Conservation (phyloP, 2,797 vertebrate genomes). For the Tapera naevia region DNA sequence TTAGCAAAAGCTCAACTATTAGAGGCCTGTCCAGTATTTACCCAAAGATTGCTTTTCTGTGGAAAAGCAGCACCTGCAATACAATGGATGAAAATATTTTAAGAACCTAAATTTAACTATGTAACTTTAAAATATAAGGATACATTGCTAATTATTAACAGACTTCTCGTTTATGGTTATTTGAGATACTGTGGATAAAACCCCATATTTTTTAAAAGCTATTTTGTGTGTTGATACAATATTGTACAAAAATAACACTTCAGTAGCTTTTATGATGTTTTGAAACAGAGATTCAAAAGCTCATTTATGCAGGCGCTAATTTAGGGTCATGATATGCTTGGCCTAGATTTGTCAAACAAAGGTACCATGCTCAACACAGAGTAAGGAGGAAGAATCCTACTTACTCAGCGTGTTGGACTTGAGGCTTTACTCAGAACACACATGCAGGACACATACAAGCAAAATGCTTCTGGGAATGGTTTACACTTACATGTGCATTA, state of each 20-base stretch:
- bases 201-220: no score
- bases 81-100: not conserved
- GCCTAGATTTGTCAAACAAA: not conserved
- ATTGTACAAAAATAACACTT: not conserved
- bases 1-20: not conserved
- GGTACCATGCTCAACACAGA: not conserved
- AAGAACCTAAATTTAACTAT: not conserved
- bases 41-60: not conserved
- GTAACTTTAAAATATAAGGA: not conserved
- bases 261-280: not conserved
- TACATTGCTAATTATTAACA: not conserved
- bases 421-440: not conserved
- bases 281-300: not conserved
- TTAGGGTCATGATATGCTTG: not conserved
- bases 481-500: not conserved
- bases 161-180: not conserved
- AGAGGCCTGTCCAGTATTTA: not conserved
- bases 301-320: not conserved
- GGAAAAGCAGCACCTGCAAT: not conserved
- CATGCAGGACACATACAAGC: fast-evolving
- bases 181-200: not conserved
- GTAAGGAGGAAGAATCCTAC: not conserved
- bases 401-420: not conserved
- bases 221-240: not conserved
- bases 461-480: not conserved